phyloP scores from a whole-genome alignment of 2,113 vertebrate genomes.

The Chauna torquata region DNA sequence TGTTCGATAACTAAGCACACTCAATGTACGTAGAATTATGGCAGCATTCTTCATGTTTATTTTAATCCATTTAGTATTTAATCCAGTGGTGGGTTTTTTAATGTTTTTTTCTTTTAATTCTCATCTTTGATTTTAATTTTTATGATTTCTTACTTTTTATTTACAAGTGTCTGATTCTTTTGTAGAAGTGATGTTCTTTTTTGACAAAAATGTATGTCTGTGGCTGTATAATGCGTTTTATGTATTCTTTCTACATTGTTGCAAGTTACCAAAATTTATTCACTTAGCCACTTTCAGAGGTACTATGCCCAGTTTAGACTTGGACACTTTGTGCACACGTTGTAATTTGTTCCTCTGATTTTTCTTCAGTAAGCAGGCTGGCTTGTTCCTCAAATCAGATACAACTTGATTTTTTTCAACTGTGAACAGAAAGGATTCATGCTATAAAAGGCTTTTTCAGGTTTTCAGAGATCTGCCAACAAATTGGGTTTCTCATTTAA shows the following conservation, averaged over 20 bases:
- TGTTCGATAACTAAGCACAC: neutral
- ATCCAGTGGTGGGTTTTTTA: neutral
- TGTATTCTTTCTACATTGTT: neutral
- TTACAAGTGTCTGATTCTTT: neutral
- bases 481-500: neutral
- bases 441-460: neutral
- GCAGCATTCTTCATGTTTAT: neutral
- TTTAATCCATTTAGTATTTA: neutral
- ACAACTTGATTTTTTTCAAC: neutral
- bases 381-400: neutral
- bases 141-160: neutral
- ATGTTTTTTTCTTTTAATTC: neutral
- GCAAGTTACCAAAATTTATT: neutral
- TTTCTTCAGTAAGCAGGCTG: neutral
- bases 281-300: neutral
- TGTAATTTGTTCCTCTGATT: neutral
- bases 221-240: neutral
- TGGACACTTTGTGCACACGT: neutral
- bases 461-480: neutral
- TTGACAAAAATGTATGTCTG: neutral
- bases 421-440: neutral
- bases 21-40: neutral
- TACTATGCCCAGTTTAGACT: neutral
- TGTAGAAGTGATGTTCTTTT: neutral
- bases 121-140: neutral